Conservation (phyloP, 2,888 invertebrate species). For the Aleiodes leptofemur region DNA sequence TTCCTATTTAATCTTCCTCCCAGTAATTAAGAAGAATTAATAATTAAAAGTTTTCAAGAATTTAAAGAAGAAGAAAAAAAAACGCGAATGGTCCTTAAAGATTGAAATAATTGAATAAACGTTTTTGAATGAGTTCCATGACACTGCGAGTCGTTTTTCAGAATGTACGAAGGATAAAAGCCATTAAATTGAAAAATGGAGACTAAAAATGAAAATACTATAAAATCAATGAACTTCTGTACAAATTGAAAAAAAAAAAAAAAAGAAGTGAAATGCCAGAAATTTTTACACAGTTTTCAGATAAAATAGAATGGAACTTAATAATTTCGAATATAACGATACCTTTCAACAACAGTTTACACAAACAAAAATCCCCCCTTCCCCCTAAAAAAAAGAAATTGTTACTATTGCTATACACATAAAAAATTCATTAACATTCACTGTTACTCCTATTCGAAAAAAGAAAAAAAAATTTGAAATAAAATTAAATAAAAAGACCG, state of each 20-base stretch:
- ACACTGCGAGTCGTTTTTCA: neutral
- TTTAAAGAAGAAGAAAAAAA: neutral
- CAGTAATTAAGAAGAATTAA: too few relatives aligned
- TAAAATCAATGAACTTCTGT: conserved; percentile 12
- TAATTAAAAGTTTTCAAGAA: neutral
- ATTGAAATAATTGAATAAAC: conserved; percentile 11
- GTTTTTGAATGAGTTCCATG: neutral
- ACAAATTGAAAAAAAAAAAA: conserved; percentile 18
- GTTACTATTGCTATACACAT: conserved; percentile 30
- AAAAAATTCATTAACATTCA: conserved; percentile 51
- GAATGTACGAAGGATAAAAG: neutral
- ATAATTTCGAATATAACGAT: conserved; percentile 16
- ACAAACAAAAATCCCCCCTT: conserved; percentile 4
- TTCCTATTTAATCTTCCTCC: too few relatives aligned
- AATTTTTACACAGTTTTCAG: conserved; percentile 23
- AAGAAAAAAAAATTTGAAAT: conserved; percentile 46
- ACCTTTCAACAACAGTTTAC: conserved; percentile 34
- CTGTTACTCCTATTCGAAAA: conserved; percentile 47
- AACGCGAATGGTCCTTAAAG: neutral
- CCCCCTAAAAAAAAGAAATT: conserved; percentile 6
- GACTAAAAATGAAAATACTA: neutral
- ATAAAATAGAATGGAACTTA: conserved; percentile 12
- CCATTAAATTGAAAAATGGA: neutral
- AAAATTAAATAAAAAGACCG: conserved; percentile 44
- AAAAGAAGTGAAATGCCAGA: conserved; percentile 1